Base-by-base conservation (phyloP, 2,888 invertebrate genomes). In the Agapetus fuscipes region DNA sequence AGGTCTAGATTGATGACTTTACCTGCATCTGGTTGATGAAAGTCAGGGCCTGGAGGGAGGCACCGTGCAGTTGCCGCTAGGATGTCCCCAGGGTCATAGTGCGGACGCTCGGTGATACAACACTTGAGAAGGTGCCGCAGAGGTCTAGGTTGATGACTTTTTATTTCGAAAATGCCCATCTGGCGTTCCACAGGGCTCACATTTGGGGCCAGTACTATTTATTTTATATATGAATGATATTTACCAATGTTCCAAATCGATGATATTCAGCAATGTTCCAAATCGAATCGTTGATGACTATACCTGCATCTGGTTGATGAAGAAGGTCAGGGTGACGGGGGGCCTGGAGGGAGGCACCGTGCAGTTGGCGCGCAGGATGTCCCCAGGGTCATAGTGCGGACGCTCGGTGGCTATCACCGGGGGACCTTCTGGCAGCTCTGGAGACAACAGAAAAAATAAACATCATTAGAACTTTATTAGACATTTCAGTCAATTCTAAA, bases 11-110 rank as follows among this genome's bases (percentile, higher is more conserved):
- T n/a, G n/a, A n/a, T n/a, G n/a, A n/a, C n/a, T n/a, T n/a, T 61
- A 83, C 83, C 64, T 75, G 74, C 50, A 71, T 64, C 56, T 80
- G 78, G 58, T 84, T 83, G 51, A 84, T 72, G 56, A 71, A 72
- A 80, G 75, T 16, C 77, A 71, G 1, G 83, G 84, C 39, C 74
- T 72, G 44, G 83, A 80, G 10, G 78, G 77, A 9, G 78, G 75
- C 10, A 80, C 74, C 9, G 80, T 75, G 60, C 84, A 84, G 65
- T 83, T 84, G 44, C 83, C 83, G 48, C 70, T 48, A 84, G 65
- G 32, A 72, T 67, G 52, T 83, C 83, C 12, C 83, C 83, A 1
- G 77, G 75, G 53, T 78, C 77, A 61, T 83, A 78, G 51, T 79
- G 76, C 48, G 78, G 76, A 49, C 77, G 73, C 52, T 76, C 78